Conservation (phyloP, 92 coral and sea anemone species). For the Parazoanthus swiftii region DNA sequence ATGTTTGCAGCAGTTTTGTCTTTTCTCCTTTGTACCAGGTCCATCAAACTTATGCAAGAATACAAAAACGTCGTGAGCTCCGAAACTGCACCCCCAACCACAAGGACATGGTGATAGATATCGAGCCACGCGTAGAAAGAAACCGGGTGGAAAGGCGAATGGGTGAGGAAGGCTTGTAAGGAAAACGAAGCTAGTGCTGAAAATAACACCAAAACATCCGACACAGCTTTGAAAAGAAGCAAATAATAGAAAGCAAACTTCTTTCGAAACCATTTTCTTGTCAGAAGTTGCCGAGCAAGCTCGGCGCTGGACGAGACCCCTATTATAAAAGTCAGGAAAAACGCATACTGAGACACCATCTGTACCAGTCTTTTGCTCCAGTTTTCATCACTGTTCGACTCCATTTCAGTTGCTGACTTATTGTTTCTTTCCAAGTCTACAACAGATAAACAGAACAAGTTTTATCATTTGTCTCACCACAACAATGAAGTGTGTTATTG, state of each 20-base stretch:
- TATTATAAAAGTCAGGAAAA: background rate
- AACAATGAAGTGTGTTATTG: too few relatives aligned
- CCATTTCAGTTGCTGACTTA: background rate
- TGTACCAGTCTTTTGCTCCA: background rate
- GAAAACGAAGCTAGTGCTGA: slow-evolving; percentile 7
- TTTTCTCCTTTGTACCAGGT: background rate
- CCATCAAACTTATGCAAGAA: background rate
- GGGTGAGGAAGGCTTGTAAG: background rate
- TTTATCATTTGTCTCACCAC: background rate
- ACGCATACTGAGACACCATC: background rate
- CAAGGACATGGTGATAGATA: background rate
- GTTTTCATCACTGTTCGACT: background rate
- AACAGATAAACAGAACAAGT: background rate
- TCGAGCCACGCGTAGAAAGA: slow-evolving; percentile 14
- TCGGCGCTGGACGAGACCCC: background rate
- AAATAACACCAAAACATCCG: background rate
- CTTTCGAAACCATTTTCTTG: background rate
- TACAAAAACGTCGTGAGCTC: background rate
- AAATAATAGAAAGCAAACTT: background rate
- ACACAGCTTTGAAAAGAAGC: slow-evolving; percentile 11
- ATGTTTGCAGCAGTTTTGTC: background rate
- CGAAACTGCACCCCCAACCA: background rate
- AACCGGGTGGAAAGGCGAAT: background rate
- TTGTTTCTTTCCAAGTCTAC: background rate
- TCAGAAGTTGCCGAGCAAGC: background rate